Evolutionary conservation across 2,797 vertebrate species (phyloP), one percentile per base, ranked within the genome.

Genomic region (Acanthis flammea): DNA sequence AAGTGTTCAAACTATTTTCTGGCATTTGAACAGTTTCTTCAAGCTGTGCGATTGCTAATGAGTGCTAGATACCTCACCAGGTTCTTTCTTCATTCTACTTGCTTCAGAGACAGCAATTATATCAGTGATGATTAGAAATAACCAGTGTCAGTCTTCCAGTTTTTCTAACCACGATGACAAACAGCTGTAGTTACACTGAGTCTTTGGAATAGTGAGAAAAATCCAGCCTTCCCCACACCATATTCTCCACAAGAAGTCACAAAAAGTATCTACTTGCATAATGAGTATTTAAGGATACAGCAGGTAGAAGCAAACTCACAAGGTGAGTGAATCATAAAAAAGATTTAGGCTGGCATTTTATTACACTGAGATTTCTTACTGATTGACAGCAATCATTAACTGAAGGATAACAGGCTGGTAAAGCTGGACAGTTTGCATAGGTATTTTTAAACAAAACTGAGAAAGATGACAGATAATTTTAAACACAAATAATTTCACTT

Each of bases 341-440:
- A 76, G 14, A 71, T 54, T 74, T 35, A 92, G 86, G 54, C 22
- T 44, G n/a, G 21, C 31, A 86, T 94, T 94, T 93, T 96, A 90
- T 96, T 97, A 86, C 51, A 61, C 3, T 50, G 37, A 73, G 14
- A 66, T 87, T 88, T 94, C 74, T 92, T 96, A 88, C 10, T 51
- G 45, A 91, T 23, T 71, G 45, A 87, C 78, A 93, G 45, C n/a
- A 81, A 57, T 41, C 60, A 71, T 58, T 41, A 77, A 72, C 37
- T 72, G 15, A 79, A 86, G 19, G 67, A 12, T n/a, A 87, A 93
- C 5, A 89, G 83, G 66, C 65, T 89, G 48, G 81, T 81, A 92
- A 88, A 91, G 68, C 87, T 77, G 47, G 57, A 91, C 44, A 89
- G 75, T 74, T 93, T 95, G 94, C 92, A 92, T 90, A 93, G 90